These are phyloP conservation scores for Burhinus bistriatus DNA, from an alignment of 2,113 vertebrate species.

Conservation along the genomic window DNA sequence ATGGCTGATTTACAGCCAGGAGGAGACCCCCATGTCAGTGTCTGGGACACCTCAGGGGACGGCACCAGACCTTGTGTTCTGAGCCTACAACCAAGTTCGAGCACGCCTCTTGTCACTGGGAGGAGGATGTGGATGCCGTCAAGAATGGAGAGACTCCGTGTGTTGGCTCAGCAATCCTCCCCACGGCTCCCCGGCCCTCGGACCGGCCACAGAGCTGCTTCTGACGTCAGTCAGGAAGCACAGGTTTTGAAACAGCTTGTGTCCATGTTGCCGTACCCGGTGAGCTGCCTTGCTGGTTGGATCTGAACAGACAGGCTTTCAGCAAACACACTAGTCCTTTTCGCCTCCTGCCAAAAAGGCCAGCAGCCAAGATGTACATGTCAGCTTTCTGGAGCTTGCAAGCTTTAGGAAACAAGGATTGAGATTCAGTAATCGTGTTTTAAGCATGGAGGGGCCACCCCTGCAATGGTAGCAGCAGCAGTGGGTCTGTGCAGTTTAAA, in stretches of 20 bases:
- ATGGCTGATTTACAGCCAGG: neutral
- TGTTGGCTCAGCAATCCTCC: neutral
- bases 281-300: neutral
- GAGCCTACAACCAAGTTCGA: neutral
- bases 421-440: neutral
- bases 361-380: neutral
- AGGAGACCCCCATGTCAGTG: neutral
- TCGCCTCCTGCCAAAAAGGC: neutral
- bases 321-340: neutral
- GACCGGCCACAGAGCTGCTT: neutral
- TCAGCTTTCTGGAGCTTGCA: neutral
- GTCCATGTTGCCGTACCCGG: neutral
- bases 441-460: neutral
- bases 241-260: conserved; percentile 41
- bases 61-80: neutral
- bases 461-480: neutral
- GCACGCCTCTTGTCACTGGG: neutral
- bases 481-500: neutral
- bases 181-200: accelerated
- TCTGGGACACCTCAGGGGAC: accelerated
- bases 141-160: neutral
- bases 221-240: conserved; percentile 40
- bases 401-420: neutral
- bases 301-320: conserved; percentile 11
- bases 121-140: neutral